Evolutionary conservation across 2,888 invertebrate species (phyloP).

Genomic region (Urechis unicinctus): DNA sequence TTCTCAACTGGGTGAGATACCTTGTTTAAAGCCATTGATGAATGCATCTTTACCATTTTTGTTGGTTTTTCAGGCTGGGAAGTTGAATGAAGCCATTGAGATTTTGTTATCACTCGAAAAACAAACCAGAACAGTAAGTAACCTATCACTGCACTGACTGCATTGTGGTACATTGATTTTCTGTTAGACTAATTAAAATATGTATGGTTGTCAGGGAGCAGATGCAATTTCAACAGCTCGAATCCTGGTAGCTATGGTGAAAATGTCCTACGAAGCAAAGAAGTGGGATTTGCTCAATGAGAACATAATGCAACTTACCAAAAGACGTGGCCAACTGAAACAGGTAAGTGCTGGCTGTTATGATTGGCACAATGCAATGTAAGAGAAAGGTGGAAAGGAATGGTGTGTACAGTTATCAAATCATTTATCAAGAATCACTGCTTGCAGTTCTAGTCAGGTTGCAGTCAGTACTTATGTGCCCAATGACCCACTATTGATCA

Average conservation of each 20-base stretch:
- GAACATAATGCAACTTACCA: constrained; percentile 81
- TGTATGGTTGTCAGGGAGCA: constrained; percentile 61
- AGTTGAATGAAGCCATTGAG: constrained; percentile 88
- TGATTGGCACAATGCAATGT: neutral
- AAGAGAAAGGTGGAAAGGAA: neutral
- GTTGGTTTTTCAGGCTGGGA: constrained; percentile 60
- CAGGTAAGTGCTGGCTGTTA: constrained; percentile 37
- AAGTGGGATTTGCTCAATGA: constrained; percentile 93
- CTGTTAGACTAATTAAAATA: neutral
- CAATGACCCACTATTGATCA: too few relatives aligned
- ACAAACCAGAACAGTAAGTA: constrained; percentile 79
- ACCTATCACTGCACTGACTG: neutral
- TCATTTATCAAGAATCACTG: too few relatives aligned
- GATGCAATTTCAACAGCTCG: constrained; percentile 93
- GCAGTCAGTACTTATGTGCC: too few relatives aligned
- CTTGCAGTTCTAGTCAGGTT: too few relatives aligned
- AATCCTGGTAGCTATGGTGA: constrained; percentile 85
- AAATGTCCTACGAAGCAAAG: constrained; percentile 76
- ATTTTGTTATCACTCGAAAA: constrained; percentile 87
- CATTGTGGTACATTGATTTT: neutral
- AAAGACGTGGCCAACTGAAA: constrained; percentile 91
- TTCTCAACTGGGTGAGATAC: too few relatives aligned
- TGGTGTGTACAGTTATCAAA: neutral
- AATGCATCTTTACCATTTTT: too few relatives aligned
- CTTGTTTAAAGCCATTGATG: too few relatives aligned